Conservation (phyloP, 2,888 invertebrate species). For the Parapristionchus giblindavisi region DNA sequence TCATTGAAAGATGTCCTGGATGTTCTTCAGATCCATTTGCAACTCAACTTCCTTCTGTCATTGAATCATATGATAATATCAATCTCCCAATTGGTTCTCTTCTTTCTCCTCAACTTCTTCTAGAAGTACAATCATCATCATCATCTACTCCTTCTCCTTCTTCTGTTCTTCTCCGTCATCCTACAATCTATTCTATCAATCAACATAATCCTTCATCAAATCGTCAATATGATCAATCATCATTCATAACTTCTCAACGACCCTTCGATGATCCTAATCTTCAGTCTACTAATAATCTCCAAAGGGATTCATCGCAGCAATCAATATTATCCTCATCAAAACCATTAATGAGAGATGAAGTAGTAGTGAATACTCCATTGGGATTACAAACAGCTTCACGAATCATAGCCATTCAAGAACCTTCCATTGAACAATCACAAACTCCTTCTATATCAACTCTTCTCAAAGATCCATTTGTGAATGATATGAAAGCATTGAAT, state of each 20-base stretch:
- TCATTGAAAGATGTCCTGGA: background rate
- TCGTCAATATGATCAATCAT: too few species aligned
- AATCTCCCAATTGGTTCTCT: background rate
- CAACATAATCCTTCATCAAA: background rate
- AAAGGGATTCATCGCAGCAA: background rate
- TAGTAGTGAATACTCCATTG: background rate
- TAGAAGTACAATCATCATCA: background rate
- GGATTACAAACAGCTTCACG: conserved; percentile 6
- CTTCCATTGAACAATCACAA: too few species aligned
- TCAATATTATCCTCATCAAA: background rate
- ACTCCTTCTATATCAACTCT: too few species aligned
- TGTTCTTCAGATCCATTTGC: conserved; percentile 18
- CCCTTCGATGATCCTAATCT: background rate
- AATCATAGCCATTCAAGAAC: conserved; percentile 13
- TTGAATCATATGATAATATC: background rate
- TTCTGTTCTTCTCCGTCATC: background rate
- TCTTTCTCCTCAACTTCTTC: conserved; percentile 2
- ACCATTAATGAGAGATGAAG: conserved; percentile 3
- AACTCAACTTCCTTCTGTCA: background rate
- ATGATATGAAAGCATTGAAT: background rate
- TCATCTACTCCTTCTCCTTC: background rate
- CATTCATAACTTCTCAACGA: background rate
- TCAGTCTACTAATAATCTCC: background rate
- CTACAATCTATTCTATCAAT: background rate
- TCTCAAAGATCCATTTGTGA: too few species aligned